Base-by-base conservation (phyloP, 2,888 invertebrate species). In the Caradrina clavipalpis region DNA sequence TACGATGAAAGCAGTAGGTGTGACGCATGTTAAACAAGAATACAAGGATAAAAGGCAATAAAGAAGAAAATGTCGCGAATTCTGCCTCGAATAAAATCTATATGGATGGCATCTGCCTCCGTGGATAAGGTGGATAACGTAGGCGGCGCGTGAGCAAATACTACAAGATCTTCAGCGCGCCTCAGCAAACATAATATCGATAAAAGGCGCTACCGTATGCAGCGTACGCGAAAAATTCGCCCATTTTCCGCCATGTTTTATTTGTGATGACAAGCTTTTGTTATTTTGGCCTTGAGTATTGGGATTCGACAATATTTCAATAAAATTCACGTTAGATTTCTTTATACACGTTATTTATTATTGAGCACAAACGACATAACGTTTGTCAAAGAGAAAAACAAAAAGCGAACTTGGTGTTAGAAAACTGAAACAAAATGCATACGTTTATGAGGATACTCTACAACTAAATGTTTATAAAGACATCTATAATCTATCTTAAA, bases 121-220 rank as follows among this genome's bases (percentile, higher is more conserved):
- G 15, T 10, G 57, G 67, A 69, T 75, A 49, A 60, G 54, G 58
- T 54, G 39, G 63, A 67, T 73, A 73, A 72, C 47, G 39, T 31
- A 26, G 39, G 47, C 59, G 59, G 69, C 73, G 80, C 73, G 70
- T 80, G 73, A 78, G 71, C 78, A 84, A 83, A 84, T 69, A 83
- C 74, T 66, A 72, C 76, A 71, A 67, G 64, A 71, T 70, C 42
- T 70, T 71, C 45, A 65, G 65, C 67, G 69, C 75, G 66, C 62
- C 76, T 78, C 69, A 31, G 73, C 80, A 87, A 85, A 85, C 71
- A 83, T 78, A 77, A 85, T 83, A 85, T 80, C 78, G 70, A 85
- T 81, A 79, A 76, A 73, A 68, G 35, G 60, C 70, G 69, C 70
- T 54, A 69, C 69, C 65, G 68, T 69, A 22, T 56, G n/a, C 57